Evolutionary conservation across 2,113 vertebrate genomes (phyloP).

Genomic region (Nematolebias whitei): DNA sequence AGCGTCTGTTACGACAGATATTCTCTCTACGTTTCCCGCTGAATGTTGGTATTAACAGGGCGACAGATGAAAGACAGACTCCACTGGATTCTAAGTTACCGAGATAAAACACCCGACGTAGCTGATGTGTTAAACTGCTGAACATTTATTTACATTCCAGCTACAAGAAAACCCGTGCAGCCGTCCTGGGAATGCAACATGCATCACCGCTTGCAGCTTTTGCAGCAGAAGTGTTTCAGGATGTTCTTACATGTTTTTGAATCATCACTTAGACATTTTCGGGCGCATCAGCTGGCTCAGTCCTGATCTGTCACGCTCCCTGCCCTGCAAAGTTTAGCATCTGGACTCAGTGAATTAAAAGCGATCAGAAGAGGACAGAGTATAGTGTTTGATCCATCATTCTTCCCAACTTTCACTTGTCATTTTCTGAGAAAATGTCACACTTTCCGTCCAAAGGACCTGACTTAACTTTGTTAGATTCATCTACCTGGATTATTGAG

Average conservation of each 20-base stretch:
- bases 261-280: constrained; percentile 37
- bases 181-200: background rate
- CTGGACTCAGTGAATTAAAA: constrained; percentile 22
- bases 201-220: background rate
- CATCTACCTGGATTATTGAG: too few species aligned
- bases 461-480: too few species aligned
- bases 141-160: constrained; percentile 39
- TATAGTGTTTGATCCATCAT: constrained; percentile 34
- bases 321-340: constrained; percentile 35
- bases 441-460: too few species aligned
- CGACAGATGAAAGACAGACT: constrained; percentile 32
- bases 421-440: constrained; percentile 2
- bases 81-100: constrained; percentile 21
- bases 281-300: constrained; percentile 36
- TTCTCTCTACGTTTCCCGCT: constrained; percentile 3
- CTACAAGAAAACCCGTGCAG: constrained; percentile 3
- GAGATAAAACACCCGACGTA: constrained; percentile 6
- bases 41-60: constrained; percentile 32
- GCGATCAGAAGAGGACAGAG: constrained; percentile 32
- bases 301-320: constrained; percentile 22
- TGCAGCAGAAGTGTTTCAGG: background rate
- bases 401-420: background rate
- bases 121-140: constrained; percentile 16
- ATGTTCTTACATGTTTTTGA: background rate
- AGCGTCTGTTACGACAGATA: constrained; percentile 20